Evolutionary conservation across 2,888 invertebrate species (phyloP), one percentile per base, ranked within the genome.

Genomic region (Neoitamus cyanurus): DNA sequence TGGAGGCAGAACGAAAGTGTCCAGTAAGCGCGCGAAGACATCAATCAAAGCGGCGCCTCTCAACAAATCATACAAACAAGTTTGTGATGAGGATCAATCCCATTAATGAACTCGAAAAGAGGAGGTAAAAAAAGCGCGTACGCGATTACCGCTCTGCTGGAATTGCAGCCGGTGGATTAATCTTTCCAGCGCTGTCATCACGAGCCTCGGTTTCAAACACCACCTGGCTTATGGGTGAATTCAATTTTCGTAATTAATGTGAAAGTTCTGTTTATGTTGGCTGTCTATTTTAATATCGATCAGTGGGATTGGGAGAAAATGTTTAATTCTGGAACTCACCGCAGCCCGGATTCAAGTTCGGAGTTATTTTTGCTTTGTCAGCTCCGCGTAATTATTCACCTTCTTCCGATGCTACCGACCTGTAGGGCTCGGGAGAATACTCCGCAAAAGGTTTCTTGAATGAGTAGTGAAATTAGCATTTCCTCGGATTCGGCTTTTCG

Each of bases 381-480:
- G 28, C 11, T 25, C 13, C 13, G 11, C 13, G 75, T 42, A 75
- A 42, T 42, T 75, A 31, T 48, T 58, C 11, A 34, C n/a, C 37
- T 73, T 25, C 31, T 7, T 42, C 11, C 9, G 78, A 48, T 78
- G 20, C n/a, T 78, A 30, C 0, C 31, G 2, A 3, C n/a, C 42
- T 25, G 1, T n/a, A 31, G 25, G 15, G 48, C 30, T 58, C 28
- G 28, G 4, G 3, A 15, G 11, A 36, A 13, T 42, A 9, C 25
- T 13, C 13, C 4, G 28, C 11, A 0, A 28, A 72, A 72, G 46
- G 34, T 28, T 15, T 46, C 28, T 72, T 83, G 83, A 83, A 83
- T 83, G 75, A 75, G 36, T 83, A 83, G 75, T 83, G 68, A 83
- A 83, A 83, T 83, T 83, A 83, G 75, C 83, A 83, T 83, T 83